Conservation (phyloP, 1,140 invertebrate genomes). For the Drosophila truncata region DNA sequence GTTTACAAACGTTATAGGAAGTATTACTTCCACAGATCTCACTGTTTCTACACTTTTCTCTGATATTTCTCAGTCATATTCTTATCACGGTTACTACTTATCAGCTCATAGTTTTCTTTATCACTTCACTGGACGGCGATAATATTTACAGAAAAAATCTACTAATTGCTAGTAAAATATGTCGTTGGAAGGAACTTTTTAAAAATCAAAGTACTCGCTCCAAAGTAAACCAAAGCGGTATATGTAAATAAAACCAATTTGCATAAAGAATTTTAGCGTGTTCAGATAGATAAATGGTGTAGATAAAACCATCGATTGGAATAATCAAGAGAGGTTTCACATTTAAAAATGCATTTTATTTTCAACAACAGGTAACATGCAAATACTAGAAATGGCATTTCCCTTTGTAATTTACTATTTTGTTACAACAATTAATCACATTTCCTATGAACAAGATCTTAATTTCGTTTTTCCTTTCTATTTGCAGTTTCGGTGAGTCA, state of each 20-base stretch:
- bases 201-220: slow-evolving; percentile 1
- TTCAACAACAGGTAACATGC: neutral
- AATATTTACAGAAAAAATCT: slow-evolving; percentile 27
- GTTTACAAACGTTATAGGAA: slow-evolving; percentile 7
- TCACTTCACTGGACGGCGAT: slow-evolving; percentile 12
- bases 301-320: slow-evolving; percentile 1
- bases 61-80: neutral
- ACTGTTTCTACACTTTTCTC: neutral
- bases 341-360: neutral
- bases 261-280: slow-evolving; percentile 18
- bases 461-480: slow-evolving; percentile 44
- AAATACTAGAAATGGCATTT: slow-evolving; percentile 31
- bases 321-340: slow-evolving; percentile 8
- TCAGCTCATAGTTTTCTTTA: slow-evolving; percentile 29
- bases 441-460: slow-evolving; percentile 5
- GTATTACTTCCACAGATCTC: neutral
- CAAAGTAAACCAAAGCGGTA: slow-evolving; percentile 8
- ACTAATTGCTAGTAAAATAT: slow-evolving; percentile 28
- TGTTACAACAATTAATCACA: slow-evolving; percentile 6
- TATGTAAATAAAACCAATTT: slow-evolving; percentile 35
- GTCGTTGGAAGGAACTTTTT: neutral
- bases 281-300: slow-evolving; percentile 28
- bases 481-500: slow-evolving; percentile 74
- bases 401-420: slow-evolving; percentile 15
- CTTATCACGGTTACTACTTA: slow-evolving; percentile 28